Percentiles rank a stretch among this genome's conserved stretches.
Evolutionary conservation across 2,888 invertebrate species (phyloP).

Genomic region (Dolomedes plantarius): DNA sequence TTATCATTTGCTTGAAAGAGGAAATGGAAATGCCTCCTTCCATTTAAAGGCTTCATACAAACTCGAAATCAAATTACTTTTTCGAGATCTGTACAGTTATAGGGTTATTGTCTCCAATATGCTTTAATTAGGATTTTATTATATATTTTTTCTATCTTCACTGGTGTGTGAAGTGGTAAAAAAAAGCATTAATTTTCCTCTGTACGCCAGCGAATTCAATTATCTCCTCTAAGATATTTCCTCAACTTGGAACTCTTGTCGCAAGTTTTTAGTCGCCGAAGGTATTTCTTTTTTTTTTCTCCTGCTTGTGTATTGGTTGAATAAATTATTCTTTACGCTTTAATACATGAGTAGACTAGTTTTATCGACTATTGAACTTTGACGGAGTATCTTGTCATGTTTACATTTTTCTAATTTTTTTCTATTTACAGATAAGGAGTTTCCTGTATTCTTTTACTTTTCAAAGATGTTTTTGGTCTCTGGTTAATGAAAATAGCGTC

Average conservation of each 20-base stretch:
- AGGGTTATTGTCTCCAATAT: too few relatives aligned
- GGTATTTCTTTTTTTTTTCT: not conserved
- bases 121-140: not conserved
- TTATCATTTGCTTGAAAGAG: too few relatives aligned
- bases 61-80: too few relatives aligned
- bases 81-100: too few relatives aligned
- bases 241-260: not conserved
- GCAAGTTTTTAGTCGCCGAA: not conserved
- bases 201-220: not conserved
- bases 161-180: not conserved
- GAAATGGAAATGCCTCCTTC: too few relatives aligned
- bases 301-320: not conserved
- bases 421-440: too few relatives aligned
- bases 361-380: not conserved
- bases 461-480: too few relatives aligned
- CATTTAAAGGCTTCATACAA: too few relatives aligned
- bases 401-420: too few relatives aligned
- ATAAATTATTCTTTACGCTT: not conserved
- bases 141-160: not conserved
- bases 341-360: not conserved
- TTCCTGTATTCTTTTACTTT: too few relatives aligned
- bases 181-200: not conserved
- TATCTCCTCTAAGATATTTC: not conserved
- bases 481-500: too few relatives aligned
- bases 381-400: too few relatives aligned